These are phyloP conservation scores for Metellina segmentata DNA, from an alignment of 2,888 invertebrate species.

Conservation along the genomic window DNA sequence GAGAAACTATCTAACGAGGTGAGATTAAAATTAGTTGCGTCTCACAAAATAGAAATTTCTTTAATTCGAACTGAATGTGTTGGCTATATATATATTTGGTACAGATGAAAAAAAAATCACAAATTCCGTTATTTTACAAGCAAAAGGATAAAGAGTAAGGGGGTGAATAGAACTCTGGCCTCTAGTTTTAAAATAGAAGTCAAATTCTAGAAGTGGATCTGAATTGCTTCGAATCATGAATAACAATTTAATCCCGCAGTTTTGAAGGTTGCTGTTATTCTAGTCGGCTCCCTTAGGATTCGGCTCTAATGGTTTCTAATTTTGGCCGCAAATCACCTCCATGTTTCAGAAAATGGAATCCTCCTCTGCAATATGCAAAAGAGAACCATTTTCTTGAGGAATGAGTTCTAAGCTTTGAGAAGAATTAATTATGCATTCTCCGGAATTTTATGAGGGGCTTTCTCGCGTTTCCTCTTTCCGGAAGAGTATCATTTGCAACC, in stretches of 20 bases:
- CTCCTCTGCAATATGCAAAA: neutral
- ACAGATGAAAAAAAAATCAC: too few species aligned
- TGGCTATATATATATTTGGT: too few species aligned
- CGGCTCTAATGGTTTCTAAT: slow-evolving; percentile 10
- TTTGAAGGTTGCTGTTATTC: neutral
- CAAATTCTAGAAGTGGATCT: neutral
- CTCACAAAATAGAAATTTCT: too few species aligned
- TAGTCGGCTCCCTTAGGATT: neutral
- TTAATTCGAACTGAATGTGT: too few species aligned
- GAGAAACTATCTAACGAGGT: too few species aligned
- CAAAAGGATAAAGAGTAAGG: neutral
- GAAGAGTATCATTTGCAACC: neutral
- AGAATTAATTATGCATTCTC: slow-evolving; percentile 45
- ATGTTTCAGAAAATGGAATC: slow-evolving; percentile 6
- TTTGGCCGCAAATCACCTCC: slow-evolving; percentile 23
- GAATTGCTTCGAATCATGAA: neutral
- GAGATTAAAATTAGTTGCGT: too few species aligned
- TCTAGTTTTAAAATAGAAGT: neutral
- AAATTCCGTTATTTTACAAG: neutral
- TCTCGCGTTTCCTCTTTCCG: neutral
- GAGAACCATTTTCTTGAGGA: neutral
- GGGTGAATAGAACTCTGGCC: neutral
- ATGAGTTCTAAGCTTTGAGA: neutral
- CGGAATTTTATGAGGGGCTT: slow-evolving; percentile 23
- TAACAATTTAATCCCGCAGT: neutral